These are phyloP conservation scores for Chitala chitala DNA, from an alignment of 2,113 vertebrate species.

Conservation along the genomic window DNA sequence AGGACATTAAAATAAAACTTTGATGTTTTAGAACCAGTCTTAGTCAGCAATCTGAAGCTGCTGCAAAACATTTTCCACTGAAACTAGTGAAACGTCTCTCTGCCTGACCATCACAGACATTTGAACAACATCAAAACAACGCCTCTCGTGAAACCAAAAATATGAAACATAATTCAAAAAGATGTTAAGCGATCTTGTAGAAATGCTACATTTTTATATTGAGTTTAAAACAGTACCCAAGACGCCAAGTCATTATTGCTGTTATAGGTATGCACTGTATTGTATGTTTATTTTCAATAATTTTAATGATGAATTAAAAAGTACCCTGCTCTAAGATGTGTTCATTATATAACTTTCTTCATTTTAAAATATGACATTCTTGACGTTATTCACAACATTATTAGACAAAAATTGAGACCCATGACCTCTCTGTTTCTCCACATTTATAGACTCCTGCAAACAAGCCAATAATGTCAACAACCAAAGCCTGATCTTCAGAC, in stretches of 20 bases:
- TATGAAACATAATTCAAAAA: background rate
- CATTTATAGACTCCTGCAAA: background rate
- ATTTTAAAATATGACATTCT: no score
- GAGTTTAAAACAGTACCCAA: no score
- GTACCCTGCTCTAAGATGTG: no score
- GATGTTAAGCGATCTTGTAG: conserved; percentile 5
- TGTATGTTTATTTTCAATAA: background rate
- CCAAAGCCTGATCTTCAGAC: background rate
- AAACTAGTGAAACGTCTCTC: conserved; percentile 3
- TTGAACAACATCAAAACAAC: background rate
- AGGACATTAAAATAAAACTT: no score
- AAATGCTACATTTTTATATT: background rate
- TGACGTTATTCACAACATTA: no score
- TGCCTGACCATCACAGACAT: background rate
- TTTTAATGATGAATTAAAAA: no score
- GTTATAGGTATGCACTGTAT: background rate
- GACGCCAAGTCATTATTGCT: no score
- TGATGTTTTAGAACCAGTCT: background rate
- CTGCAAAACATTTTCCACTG: background rate
- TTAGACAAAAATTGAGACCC: no score
- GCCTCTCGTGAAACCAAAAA: background rate
- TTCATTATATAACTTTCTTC: no score
- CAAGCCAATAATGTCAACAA: background rate
- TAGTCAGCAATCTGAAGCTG: conserved; percentile 4
- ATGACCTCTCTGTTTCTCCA: background rate